Conservation (phyloP, 1,140 invertebrate genomes). For the Penaeus indicus region DNA sequence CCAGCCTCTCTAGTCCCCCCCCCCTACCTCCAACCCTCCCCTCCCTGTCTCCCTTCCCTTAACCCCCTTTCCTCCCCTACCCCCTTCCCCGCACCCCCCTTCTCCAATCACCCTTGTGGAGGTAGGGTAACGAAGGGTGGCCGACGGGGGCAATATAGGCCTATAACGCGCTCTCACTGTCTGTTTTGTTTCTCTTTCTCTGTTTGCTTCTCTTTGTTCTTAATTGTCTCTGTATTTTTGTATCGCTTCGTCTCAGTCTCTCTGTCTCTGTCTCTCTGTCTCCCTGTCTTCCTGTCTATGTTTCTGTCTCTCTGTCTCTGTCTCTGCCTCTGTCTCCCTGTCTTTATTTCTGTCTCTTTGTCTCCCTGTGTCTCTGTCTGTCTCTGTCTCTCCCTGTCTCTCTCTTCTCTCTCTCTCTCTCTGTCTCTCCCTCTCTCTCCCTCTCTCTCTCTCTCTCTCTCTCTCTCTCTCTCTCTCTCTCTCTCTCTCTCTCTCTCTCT, state of each 20-base stretch:
- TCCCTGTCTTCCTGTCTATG: too few relatives aligned
- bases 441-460: too few relatives aligned
- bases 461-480: too few relatives aligned
- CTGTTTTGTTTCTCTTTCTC: background rate
- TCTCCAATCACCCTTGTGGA: background rate
- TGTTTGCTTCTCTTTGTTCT: background rate
- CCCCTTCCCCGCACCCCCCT: background rate
- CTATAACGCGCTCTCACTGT: background rate
- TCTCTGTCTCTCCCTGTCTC: too few relatives aligned
- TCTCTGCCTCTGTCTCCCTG: too few relatives aligned
- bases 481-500: too few relatives aligned
- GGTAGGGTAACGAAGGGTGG: background rate
- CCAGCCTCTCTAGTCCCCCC: background rate
- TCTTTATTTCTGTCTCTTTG: too few relatives aligned
- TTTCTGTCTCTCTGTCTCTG: too few relatives aligned
- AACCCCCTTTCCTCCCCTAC: background rate
- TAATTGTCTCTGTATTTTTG: background rate
- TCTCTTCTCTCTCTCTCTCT: too few relatives aligned
- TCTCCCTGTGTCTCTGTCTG: too few relatives aligned
- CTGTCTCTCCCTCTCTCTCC: too few relatives aligned
- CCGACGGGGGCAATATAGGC: background rate
- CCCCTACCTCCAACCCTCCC: background rate
- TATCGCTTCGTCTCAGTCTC: background rate
- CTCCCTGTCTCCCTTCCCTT: background rate
- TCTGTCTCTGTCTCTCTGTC: background rate